These are phyloP conservation scores for Caerostris extrusa DNA, from an alignment of 1,140 invertebrate genomes.

Conservation along the genomic window DNA sequence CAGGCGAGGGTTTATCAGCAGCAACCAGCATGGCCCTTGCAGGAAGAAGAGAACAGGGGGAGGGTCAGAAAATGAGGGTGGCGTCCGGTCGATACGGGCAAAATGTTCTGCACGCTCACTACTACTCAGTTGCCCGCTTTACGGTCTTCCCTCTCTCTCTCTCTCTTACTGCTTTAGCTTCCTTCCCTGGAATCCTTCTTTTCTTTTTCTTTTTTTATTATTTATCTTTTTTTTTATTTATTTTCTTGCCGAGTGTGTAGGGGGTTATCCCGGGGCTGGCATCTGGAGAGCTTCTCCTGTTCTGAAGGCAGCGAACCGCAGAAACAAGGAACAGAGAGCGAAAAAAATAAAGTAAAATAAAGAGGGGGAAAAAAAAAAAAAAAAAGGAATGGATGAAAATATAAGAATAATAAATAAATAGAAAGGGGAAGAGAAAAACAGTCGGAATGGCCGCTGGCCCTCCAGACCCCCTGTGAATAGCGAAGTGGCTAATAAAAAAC, in stretches of 20 bases:
- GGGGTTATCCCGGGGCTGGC: conserved; percentile 69
- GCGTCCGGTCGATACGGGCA: conserved; percentile 73
- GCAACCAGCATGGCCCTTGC: conserved; percentile 55
- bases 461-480: conserved; percentile 6
- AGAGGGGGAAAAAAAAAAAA: neutral
- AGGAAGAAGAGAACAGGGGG: conserved; percentile 19
- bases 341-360: conserved; percentile 44
- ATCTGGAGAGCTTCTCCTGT: conserved; percentile 74
- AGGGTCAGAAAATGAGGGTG: conserved; percentile 28
- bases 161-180: neutral
- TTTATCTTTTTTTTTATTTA: conserved; percentile 72
- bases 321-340: conserved; percentile 73
- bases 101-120: conserved; percentile 70
- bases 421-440: conserved; percentile 36
- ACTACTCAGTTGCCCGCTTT: conserved; percentile 58
- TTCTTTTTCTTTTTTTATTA: conserved; percentile 32
- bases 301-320: conserved; percentile 74
- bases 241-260: conserved; percentile 58
- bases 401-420: conserved; percentile 63
- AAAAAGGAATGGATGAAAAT: conserved; percentile 74
- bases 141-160: conserved; percentile 58
- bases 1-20: conserved; percentile 69
- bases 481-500: conserved; percentile 42
- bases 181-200: neutral
- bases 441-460: conserved; percentile 65